Evolutionary conservation across 1,140 invertebrate species (phyloP).

Genomic region (Euwallacea similis): DNA sequence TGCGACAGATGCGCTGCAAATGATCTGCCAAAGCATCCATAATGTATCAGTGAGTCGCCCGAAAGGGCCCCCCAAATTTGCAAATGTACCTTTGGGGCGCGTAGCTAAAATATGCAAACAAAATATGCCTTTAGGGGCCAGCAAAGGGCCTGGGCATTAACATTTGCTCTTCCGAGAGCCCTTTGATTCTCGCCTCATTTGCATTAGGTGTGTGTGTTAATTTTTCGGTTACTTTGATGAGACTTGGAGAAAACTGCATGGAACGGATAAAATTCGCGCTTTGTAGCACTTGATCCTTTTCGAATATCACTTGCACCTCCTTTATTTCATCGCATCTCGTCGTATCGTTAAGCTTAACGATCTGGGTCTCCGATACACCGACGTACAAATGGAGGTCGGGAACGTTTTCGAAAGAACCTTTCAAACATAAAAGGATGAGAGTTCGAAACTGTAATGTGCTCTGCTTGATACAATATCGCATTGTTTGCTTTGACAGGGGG

Average conservation of each 20-base stretch:
- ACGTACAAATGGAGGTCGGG: slow-evolving; percentile 25
- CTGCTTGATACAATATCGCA: slow-evolving; percentile 14
- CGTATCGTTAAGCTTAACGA: slow-evolving; percentile 30
- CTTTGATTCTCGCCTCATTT: slow-evolving; percentile 17
- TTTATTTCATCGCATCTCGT: slow-evolving; percentile 21
- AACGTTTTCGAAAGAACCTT: slow-evolving; percentile 19
- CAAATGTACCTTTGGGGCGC: slow-evolving; percentile 24
- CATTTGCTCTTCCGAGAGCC: slow-evolving; percentile 8
- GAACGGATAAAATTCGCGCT: slow-evolving; percentile 10
- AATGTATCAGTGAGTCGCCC: slow-evolving; percentile 19
- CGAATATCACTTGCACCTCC: slow-evolving; percentile 15
- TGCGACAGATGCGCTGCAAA: slow-evolving; percentile 29
- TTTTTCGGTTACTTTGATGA: too few species aligned
- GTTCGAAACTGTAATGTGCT: slow-evolving; percentile 12
- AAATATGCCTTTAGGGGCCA: slow-evolving; percentile 19
- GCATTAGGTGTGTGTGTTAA: background rate
- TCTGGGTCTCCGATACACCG: slow-evolving; percentile 23
- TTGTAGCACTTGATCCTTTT: slow-evolving; percentile 18
- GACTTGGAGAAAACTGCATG: background rate
- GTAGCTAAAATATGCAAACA: slow-evolving; percentile 32
- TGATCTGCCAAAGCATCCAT: slow-evolving; percentile 26
- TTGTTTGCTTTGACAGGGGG: slow-evolving; percentile 12
- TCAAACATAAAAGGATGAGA: slow-evolving; percentile 21
- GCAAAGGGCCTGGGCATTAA: slow-evolving; percentile 13
- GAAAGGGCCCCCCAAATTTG: slow-evolving; percentile 21